Conservation (phyloP, 2,797 vertebrate species). For the Chelon auratus region DNA sequence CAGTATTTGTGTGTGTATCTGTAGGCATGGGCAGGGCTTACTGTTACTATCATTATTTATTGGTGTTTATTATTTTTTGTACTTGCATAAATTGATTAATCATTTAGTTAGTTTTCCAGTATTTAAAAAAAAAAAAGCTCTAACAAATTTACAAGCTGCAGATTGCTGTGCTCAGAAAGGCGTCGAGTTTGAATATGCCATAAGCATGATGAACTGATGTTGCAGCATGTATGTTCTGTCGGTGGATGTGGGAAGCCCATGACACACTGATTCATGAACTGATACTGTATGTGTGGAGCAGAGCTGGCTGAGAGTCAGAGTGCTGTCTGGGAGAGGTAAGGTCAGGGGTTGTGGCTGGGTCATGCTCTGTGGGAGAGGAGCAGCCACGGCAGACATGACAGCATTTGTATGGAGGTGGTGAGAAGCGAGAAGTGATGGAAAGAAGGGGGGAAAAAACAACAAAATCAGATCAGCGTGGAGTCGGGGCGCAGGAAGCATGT, state of each 20-base stretch:
- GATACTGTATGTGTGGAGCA: conserved; percentile 38
- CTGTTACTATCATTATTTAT: neutral
- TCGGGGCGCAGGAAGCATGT: conserved; percentile 38
- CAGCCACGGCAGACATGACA: conserved; percentile 57
- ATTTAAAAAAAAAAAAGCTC: too few relatives aligned
- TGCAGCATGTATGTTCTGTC: conserved; percentile 4
- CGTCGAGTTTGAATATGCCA: too few relatives aligned
- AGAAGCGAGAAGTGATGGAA: conserved; percentile 27
- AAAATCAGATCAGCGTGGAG: conserved; percentile 37
- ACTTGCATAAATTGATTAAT: neutral
- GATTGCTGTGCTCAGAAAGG: too few relatives aligned
- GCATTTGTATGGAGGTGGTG: conserved; percentile 45
- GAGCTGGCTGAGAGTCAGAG: conserved; percentile 51
- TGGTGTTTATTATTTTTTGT: neutral
- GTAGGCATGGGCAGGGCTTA: neutral
- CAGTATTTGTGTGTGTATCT: neutral
- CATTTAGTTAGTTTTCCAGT: neutral
- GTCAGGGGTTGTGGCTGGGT: conserved; percentile 81
- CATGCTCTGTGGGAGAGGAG: conserved; percentile 73
- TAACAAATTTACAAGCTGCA: too few relatives aligned
- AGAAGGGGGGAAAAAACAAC: neutral
- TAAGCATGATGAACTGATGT: conserved; percentile 1
- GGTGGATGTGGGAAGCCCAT: conserved; percentile 1
- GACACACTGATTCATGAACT: conserved; percentile 40
- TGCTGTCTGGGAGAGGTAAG: conserved; percentile 69